These are phyloP conservation scores for Anabacerthia variegaticeps DNA, from an alignment of 2,797 vertebrate genomes.

Conservation along the genomic window DNA sequence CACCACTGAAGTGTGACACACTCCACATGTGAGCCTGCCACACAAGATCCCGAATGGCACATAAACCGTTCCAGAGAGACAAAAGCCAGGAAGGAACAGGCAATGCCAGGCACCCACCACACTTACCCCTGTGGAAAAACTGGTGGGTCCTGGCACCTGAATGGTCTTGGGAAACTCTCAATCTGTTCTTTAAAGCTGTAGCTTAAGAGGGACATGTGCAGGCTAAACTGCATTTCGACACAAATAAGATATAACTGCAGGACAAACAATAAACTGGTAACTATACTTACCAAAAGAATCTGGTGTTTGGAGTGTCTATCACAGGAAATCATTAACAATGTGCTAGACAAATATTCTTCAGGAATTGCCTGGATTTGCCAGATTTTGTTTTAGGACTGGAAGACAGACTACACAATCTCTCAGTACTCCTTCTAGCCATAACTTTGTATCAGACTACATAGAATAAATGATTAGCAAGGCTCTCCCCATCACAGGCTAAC, in stretches of 20 bases:
- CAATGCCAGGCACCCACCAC: background rate
- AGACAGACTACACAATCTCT: rapidly evolving
- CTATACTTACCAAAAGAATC: background rate
- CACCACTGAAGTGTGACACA: background rate
- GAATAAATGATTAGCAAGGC: background rate
- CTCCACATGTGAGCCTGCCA: background rate
- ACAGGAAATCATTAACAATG: background rate
- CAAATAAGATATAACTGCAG: background rate
- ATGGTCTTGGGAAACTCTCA: background rate
- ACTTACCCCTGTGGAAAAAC: background rate
- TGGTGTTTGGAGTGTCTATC: background rate
- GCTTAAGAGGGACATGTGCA: rapidly evolving
- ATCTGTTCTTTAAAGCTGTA: background rate
- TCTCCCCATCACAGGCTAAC: background rate
- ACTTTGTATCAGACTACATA: background rate
- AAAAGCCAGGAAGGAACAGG: background rate
- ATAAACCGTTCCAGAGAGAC: background rate
- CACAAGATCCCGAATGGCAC: background rate
- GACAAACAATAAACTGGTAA: background rate
- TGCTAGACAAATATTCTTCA: background rate
- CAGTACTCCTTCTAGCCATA: background rate
- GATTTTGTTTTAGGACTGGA: background rate
- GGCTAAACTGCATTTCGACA: background rate
- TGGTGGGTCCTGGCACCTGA: background rate
- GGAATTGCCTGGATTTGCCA: background rate